These are phyloP conservation scores for Monochamus alternatus DNA, from an alignment of 2,888 invertebrate species.

Conservation along the genomic window DNA sequence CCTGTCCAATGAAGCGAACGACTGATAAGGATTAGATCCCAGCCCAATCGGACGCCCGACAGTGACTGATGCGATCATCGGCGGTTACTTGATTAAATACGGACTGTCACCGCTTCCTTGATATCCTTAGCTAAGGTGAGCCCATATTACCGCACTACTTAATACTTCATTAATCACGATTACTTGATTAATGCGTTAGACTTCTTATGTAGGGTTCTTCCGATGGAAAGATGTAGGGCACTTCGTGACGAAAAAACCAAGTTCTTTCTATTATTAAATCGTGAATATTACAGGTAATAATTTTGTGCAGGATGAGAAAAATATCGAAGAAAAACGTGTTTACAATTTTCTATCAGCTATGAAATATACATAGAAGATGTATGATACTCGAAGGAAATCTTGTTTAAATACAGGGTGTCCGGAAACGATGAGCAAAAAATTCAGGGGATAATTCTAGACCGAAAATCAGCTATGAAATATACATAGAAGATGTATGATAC, in stretches of 20 bases:
- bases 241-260: constrained; percentile 41
- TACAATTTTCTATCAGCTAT: no score
- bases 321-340: no score
- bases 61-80: constrained; percentile 69
- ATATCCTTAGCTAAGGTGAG: constrained; percentile 52
- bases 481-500: no score
- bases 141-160: constrained; percentile 62
- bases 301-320: no score
- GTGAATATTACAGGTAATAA: background rate
- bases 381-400: no score
- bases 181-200: constrained; percentile 64
- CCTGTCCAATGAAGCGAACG: constrained; percentile 68
- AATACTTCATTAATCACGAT: constrained; percentile 68
- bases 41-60: constrained; percentile 65
- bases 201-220: constrained; percentile 43
- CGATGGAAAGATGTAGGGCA: constrained; percentile 41
- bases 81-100: constrained; percentile 68
- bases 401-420: no score
- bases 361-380: no score
- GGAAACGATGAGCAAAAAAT: no score
- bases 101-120: constrained; percentile 63
- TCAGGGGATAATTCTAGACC: no score
- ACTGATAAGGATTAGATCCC: constrained; percentile 68
- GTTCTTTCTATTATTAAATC: constrained; percentile 42
- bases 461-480: no score